Conservation (phyloP, 2,113 vertebrate genomes). For the Ovibos moschatus region DNA sequence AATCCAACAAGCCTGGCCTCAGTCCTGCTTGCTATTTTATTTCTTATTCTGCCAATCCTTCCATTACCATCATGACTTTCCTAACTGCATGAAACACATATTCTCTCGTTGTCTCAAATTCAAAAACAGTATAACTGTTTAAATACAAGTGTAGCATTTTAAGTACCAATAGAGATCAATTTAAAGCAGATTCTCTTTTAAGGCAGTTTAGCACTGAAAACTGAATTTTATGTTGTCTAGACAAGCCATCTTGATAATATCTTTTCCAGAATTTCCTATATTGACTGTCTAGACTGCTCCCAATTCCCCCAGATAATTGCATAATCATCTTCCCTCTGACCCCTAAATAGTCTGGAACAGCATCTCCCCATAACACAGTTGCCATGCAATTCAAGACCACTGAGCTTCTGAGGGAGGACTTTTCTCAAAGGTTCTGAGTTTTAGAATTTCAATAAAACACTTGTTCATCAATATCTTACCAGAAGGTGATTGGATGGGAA, state of each 20-base stretch:
- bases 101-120: background rate
- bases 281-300: conserved; percentile 65
- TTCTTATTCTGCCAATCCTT: background rate
- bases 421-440: background rate
- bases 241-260: conserved; percentile 61
- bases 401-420: background rate
- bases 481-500: background rate
- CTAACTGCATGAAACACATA: background rate
- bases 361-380: conserved; percentile 29
- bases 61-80: background rate
- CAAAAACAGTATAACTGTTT: background rate
- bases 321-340: conserved; percentile 52
- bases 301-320: conserved; percentile 49
- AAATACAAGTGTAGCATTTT: conserved; percentile 17
- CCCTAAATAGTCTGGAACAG: background rate
- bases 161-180: conserved; percentile 34
- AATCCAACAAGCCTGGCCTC: background rate
- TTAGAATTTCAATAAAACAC: background rate
- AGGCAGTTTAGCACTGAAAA: conserved; percentile 52
- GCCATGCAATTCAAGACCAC: background rate
- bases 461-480: background rate
- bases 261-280: conserved; percentile 69
- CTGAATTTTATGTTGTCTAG: conserved; percentile 62
- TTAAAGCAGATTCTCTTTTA: conserved; percentile 54
- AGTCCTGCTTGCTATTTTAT: background rate